These are phyloP conservation scores for Hoplodrina blanda DNA, from an alignment of 2,888 invertebrate genomes.

Conservation along the genomic window DNA sequence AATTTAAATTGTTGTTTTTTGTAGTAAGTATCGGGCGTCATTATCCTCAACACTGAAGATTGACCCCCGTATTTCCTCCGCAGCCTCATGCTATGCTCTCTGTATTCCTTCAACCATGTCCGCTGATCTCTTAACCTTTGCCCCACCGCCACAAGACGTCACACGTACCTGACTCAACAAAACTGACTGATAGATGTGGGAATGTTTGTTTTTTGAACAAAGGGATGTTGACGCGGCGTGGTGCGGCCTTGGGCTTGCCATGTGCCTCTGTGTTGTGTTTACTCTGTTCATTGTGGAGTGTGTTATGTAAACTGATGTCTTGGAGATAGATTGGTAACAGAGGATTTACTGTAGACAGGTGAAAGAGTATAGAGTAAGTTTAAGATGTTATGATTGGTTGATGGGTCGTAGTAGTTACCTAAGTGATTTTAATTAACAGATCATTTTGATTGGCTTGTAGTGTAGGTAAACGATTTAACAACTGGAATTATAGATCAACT, in stretches of 20 bases:
- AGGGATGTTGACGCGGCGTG: conserved; percentile 49
- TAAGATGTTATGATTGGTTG: not conserved
- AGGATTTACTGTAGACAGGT: not conserved
- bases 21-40: no score
- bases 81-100: no score
- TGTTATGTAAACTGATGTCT: conserved; percentile 11
- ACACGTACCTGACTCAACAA: conserved; percentile 59
- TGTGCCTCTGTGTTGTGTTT: conserved; percentile 30
- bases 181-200: conserved; percentile 67
- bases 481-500: no score
- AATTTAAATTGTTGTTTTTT: no score
- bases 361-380: not conserved
- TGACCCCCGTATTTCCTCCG: no score
- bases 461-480: no score
- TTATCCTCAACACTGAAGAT: no score
- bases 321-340: not conserved
- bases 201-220: conserved; percentile 69
- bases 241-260: conserved; percentile 23
- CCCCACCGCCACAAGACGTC: conserved; percentile 8
- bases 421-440: no score
- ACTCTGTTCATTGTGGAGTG: conserved; percentile 12
- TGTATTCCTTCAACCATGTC: no score
- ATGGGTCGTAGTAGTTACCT: not conserved
- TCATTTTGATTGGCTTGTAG: not conserved
- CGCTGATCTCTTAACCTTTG: conserved; percentile 15